phyloP scores from a whole-genome alignment of 2,113 vertebrate genomes.

The Bubo bubo region DNA sequence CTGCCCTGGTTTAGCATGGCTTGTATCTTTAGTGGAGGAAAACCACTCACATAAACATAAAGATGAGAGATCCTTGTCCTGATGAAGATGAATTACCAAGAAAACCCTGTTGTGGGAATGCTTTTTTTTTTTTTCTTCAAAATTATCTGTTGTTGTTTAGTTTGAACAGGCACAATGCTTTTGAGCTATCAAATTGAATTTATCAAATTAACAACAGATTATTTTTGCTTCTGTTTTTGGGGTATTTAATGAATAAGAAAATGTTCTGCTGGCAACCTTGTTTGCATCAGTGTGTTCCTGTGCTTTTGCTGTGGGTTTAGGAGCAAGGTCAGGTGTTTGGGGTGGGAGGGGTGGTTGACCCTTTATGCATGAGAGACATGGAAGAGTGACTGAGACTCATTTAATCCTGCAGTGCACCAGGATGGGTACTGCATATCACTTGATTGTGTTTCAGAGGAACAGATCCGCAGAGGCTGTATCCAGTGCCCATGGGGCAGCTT shows the following conservation, averaged over 20 bases:
- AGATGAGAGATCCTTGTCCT: neutral
- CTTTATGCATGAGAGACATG: neutral
- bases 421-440: neutral
- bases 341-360: neutral
- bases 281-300: neutral
- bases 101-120: neutral
- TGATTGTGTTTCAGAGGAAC: neutral
- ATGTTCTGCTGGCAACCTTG: neutral
- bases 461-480: neutral
- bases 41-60: conserved; percentile 9
- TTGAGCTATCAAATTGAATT: neutral
- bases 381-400: neutral
- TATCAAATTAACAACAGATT: conserved; percentile 3
- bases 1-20: neutral
- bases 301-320: neutral
- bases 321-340: neutral
- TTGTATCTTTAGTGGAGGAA: neutral
- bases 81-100: neutral
- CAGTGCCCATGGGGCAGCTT: neutral
- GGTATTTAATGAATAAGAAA: neutral
- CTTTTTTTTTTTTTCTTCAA: neutral
- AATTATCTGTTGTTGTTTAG: conserved; percentile 33
- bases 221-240: conserved; percentile 17
- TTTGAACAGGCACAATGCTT: neutral
- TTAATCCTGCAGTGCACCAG: neutral